Base-by-base conservation (phyloP, 2,113 vertebrate species). In the Pimephales promelas region DNA sequence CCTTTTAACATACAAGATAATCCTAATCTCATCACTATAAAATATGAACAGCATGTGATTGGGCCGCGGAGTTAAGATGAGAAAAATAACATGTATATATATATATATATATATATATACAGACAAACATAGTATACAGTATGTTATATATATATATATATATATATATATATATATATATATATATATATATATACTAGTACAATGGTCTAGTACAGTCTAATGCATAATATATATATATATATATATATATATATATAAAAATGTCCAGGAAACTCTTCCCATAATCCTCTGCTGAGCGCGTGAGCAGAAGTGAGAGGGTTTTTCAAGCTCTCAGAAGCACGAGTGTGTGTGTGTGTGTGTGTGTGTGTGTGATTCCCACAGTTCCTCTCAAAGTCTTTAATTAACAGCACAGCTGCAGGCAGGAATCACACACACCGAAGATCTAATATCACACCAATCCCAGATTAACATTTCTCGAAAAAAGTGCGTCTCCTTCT, bases 351-450 rank as follows among this genome's bases (percentile, higher is more conserved):
- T 0, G 73, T 36, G 36, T 36, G 34, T 36, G 34, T 7, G 34
- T 5, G 34, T 6, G 34, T 6, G 34, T 36, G 36, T 36, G 14
- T 56, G 71, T 54, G 47, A 47, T 74, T 31, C 72, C 45, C 45
- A 74, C 43, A 49, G 45, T 49, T 74, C 13, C 72, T 52, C 45
- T 74, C 72, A 9, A 74, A 76, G 73, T 76, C 49, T 76, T 76
- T 56, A 77, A 84, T 76, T 81, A 81, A 71, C 52, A 77, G 66
- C 49, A 71, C 64, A 66, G 78, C 86, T 86, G 28, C 86, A 84
- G 84, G 82, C 66, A 64, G 52, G 24, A 24, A n/a, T 81, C n/a
- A n/a, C 34, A 61, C 49, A 52, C 40, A 28, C 31, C 56, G 16
- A 24, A 83, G 71, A 72, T 82, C 64, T 82, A 24, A 43, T 26